phyloP scores from a whole-genome alignment of 2,797 vertebrate genomes.

The Malurus leucopterus region DNA sequence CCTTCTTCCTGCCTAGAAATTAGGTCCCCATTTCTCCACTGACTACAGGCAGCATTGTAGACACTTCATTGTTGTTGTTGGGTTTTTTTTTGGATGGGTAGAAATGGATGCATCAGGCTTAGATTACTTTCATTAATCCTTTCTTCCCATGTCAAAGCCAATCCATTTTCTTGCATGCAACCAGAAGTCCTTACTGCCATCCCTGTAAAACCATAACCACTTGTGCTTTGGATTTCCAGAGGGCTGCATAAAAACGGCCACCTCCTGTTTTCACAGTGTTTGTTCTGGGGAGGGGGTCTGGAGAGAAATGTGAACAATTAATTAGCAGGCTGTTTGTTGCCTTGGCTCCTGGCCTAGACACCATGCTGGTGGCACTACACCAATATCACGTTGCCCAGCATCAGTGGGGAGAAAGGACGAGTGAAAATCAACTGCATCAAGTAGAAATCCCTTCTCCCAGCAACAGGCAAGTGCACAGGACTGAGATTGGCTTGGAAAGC shows the following conservation, averaged over 20 bases:
- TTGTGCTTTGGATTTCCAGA: background rate
- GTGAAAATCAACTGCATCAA: background rate
- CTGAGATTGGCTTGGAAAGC: background rate
- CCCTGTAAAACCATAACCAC: background rate
- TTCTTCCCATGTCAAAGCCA: background rate
- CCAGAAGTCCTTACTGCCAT: background rate
- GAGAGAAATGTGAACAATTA: constrained; percentile 30
- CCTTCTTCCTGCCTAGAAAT: background rate
- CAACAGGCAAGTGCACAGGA: background rate
- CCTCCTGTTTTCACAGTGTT: constrained; percentile 10
- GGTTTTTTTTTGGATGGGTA: background rate
- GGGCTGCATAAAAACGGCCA: background rate
- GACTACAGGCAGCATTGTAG: background rate
- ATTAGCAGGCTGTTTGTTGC: constrained; percentile 28
- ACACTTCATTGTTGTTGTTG: background rate
- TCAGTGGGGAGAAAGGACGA: background rate
- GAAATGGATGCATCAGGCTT: background rate
- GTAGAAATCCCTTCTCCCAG: constrained; percentile 20
- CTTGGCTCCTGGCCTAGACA: constrained; percentile 14
- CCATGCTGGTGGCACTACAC: background rate
- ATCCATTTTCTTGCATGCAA: background rate
- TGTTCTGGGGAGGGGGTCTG: constrained; percentile 12
- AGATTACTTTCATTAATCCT: background rate
- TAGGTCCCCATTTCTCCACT: background rate
- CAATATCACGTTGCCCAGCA: background rate